These are phyloP conservation scores for Spinibarbus caldwelli DNA, from an alignment of 2,797 vertebrate genomes.

Conservation along the genomic window DNA sequence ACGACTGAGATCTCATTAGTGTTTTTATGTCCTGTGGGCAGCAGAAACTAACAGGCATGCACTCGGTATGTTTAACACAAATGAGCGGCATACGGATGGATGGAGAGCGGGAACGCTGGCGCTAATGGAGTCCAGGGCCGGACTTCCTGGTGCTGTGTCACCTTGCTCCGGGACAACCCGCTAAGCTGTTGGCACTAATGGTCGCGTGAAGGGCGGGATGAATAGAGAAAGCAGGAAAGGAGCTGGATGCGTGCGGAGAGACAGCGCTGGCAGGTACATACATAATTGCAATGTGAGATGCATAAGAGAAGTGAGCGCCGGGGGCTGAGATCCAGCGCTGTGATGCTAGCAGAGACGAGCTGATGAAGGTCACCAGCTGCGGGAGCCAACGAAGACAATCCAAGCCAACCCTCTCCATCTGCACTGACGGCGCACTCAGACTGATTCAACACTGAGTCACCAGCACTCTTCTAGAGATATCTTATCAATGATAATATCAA, in stretches of 20 bases:
- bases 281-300: constrained; percentile 52
- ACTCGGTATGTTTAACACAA: constrained; percentile 10
- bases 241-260: too few relatives aligned
- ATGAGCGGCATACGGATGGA: constrained; percentile 18
- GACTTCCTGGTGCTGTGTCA: constrained; percentile 38
- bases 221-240: not conserved
- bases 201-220: constrained; percentile 37
- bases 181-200: constrained; percentile 33
- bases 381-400: not conserved
- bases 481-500: not conserved
- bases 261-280: constrained; percentile 48
- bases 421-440: not conserved
- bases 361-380: constrained; percentile 50
- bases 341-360: constrained; percentile 16
- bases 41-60: constrained; percentile 13
- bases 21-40: not conserved
- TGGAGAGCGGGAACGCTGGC: not conserved
- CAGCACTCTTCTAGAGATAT: not conserved
- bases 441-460: not conserved
- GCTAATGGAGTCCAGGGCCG: constrained; percentile 25
- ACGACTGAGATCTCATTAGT: not conserved
- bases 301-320: constrained; percentile 32
- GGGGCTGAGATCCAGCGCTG: not conserved
- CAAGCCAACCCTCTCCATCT: constrained; percentile 29
- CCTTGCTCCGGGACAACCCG: constrained; percentile 48